phyloP scores from a whole-genome alignment of 2,797 vertebrate genomes.

The Catamblyrhynchus diadema region DNA sequence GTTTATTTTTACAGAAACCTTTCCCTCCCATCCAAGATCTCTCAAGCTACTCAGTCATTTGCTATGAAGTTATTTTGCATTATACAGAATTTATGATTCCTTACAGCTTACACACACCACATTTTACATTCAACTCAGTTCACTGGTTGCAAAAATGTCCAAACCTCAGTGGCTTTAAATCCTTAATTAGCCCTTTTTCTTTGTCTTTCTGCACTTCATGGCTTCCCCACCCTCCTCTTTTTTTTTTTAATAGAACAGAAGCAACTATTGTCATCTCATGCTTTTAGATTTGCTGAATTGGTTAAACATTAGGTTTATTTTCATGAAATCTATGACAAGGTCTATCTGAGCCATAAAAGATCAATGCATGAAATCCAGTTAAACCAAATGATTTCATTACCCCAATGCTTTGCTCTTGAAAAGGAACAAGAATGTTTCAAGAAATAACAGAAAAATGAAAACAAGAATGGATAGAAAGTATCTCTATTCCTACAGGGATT shows the following conservation, averaged over 20 bases:
- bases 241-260: background rate
- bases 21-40: background rate
- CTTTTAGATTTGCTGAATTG: background rate
- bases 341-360: background rate
- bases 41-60: background rate
- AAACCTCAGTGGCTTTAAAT: background rate
- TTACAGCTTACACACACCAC: background rate
- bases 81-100: background rate
- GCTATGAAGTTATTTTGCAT: background rate
- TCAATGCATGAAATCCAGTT: background rate
- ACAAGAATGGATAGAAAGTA: background rate
- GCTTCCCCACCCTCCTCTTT: background rate
- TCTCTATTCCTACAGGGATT: background rate
- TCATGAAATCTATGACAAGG: background rate
- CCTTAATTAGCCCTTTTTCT: background rate
- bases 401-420: background rate
- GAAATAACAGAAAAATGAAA: background rate
- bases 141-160: background rate
- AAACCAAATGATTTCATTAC: background rate
- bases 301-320: background rate
- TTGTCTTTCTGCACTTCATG: background rate
- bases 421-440: background rate
- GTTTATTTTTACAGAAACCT: constrained; percentile 19
- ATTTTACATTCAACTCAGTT: background rate
- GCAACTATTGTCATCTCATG: background rate